A percentile compares a stretch with the other conserved stretches of the same genome.
phyloP scores from a whole-genome alignment of 2,888 invertebrate species.

The Pyrgus malvae region DNA sequence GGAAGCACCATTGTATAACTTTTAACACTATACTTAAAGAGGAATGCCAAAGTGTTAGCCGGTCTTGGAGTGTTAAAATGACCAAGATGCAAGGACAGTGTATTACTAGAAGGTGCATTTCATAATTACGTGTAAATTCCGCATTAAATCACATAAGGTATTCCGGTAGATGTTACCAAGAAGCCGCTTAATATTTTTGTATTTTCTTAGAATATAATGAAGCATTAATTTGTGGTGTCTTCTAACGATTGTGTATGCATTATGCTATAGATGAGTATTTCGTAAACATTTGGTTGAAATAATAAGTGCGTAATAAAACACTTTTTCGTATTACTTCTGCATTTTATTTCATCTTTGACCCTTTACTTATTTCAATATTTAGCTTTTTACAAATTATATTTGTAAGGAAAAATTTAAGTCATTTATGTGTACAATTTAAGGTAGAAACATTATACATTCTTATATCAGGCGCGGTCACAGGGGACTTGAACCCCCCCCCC shows the following conservation, averaged over 20 bases:
- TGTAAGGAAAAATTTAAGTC: too few relatives aligned
- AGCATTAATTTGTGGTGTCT: slow-evolving; percentile 70
- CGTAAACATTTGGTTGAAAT: slow-evolving; percentile 80
- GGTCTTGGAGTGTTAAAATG: slow-evolving; percentile 69
- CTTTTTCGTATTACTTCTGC: slow-evolving; percentile 70
- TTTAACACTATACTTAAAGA: too few relatives aligned
- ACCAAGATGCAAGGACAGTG: slow-evolving; percentile 47
- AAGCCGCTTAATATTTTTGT: slow-evolving; percentile 81
- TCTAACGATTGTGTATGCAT: slow-evolving; percentile 75
- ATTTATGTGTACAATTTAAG: too few relatives aligned
- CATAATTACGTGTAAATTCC: slow-evolving; percentile 43
- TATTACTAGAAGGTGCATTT: slow-evolving; percentile 65
- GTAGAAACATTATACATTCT: too few relatives aligned
- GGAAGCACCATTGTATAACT: too few relatives aligned
- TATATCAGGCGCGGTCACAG: too few relatives aligned
- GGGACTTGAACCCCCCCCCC: too few relatives aligned
- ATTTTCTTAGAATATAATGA: slow-evolving; percentile 77
- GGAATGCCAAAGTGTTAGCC: slow-evolving; percentile 37
- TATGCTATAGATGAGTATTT: slow-evolving; percentile 78
- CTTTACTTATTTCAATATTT: not conserved
- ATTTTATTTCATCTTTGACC: slow-evolving; percentile 23
- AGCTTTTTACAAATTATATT: too few relatives aligned
- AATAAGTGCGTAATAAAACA: slow-evolving; percentile 82
- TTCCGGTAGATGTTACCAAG: slow-evolving; percentile 62
- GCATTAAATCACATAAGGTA: slow-evolving; percentile 48